Conservation (phyloP, 2,888 invertebrate genomes). For the Plagodis pulveraria region DNA sequence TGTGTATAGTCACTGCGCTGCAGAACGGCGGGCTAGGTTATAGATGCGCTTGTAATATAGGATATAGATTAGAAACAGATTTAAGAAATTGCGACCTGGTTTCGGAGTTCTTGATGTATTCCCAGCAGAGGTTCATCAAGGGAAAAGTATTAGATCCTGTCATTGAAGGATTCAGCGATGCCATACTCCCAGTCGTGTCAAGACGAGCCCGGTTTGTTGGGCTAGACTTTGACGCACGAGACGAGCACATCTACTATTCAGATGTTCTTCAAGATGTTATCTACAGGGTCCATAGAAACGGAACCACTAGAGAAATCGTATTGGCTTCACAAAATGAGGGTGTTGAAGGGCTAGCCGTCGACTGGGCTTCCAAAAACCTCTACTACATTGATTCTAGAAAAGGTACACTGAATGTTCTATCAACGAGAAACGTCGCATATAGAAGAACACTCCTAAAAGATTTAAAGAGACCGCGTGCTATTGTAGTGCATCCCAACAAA, state of each 20-base stretch:
- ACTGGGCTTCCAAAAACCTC: slow-evolving; percentile 97
- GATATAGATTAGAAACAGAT: slow-evolving; percentile 90
- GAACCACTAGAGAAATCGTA: slow-evolving; percentile 93
- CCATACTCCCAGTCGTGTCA: slow-evolving; percentile 97
- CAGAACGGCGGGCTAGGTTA: slow-evolving; percentile 91
- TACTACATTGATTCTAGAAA: slow-evolving; percentile 98
- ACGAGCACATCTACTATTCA: slow-evolving; percentile 97
- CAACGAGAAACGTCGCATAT: slow-evolving; percentile 93
- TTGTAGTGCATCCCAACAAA: slow-evolving; percentile 98
- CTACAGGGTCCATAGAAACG: slow-evolving; percentile 92
- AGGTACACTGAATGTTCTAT: slow-evolving; percentile 96
- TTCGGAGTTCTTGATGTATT: slow-evolving; percentile 96
- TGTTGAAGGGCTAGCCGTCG: slow-evolving; percentile 97
- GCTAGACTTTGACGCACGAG: slow-evolving; percentile 95
- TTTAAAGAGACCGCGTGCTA: slow-evolving; percentile 96
- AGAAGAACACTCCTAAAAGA: slow-evolving; percentile 93
- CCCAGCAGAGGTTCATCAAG: slow-evolving; percentile 97
- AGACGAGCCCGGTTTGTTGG: slow-evolving; percentile 97
- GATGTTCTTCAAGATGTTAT: slow-evolving; percentile 98
- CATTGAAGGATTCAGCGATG: slow-evolving; percentile 96
- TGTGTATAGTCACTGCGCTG: slow-evolving; percentile 95
- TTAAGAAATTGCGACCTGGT: slow-evolving; percentile 92
- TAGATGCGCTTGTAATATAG: slow-evolving; percentile 96
- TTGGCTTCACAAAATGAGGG: slow-evolving; percentile 98
- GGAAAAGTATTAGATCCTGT: slow-evolving; percentile 95